Conservation (phyloP, 2,113 vertebrate species). For the Elgaria multicarinata region DNA sequence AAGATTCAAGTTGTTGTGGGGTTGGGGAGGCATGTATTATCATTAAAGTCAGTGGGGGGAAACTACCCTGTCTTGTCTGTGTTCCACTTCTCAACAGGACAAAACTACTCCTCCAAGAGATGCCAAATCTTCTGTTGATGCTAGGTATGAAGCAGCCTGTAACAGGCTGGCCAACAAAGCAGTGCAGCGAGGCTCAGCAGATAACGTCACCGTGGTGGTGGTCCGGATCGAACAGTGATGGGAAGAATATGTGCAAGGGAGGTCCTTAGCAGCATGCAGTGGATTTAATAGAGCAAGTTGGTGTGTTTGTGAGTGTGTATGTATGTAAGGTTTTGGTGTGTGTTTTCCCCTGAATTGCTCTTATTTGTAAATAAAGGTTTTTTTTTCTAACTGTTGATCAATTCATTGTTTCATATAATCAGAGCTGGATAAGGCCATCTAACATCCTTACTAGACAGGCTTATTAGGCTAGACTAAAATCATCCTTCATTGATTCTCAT, state of each 20-base stretch:
- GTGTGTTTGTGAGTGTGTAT: not conserved
- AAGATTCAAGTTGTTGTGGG: not conserved
- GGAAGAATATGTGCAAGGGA: rapidly evolving
- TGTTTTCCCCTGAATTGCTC: constrained; percentile 41
- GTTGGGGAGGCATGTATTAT: not conserved
- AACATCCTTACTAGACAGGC: not conserved
- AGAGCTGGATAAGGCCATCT: not conserved
- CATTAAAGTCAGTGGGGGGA: not conserved
- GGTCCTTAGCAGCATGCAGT: not conserved
- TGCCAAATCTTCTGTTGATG: constrained; percentile 75
- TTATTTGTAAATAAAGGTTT: constrained; percentile 81
- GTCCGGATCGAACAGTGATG: constrained; percentile 85
- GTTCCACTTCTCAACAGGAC: constrained; percentile 73
- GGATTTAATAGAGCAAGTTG: not conserved
- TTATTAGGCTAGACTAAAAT: not conserved
- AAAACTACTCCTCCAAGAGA: constrained; percentile 77
- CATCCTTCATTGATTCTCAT: no score
- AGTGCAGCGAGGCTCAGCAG: constrained; percentile 90
- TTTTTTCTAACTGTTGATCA: constrained; percentile 59
- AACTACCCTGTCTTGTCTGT: not conserved
- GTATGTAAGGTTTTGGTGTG: constrained; percentile 15
- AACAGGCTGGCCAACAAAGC: constrained; percentile 92
- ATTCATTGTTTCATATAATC: not conserved
- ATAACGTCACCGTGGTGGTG: constrained; percentile 95
- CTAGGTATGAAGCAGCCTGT: constrained; percentile 84